Base-by-base conservation (phyloP, 2,888 invertebrate species). In the Drosophila falleni region DNA sequence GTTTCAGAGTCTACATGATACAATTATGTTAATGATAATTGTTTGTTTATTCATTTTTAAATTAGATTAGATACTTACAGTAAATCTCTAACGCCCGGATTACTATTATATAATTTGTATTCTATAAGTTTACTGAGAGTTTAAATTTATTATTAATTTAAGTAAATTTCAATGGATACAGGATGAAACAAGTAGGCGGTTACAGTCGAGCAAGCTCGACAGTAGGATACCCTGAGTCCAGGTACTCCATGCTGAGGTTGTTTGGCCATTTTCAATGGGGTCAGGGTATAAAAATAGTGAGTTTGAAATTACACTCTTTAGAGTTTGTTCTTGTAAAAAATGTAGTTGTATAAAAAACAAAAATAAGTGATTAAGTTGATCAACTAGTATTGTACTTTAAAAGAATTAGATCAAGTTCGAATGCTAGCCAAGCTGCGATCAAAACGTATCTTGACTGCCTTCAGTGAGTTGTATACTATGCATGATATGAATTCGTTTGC, bases 351-450 rank as follows among this genome's bases (percentile, higher is more conserved):
- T 46, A 54, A 54, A 39, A 44, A 55, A 23, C 37, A 63, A 29
- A 66, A 50, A 50, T 53, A 68, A 61, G 46, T 23, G 4, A 23
- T 23, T 64, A 44, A 62, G 47, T 49, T 37, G 61, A 70, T 55
- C 68, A 65, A 77, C 79, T 83, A 64, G 69, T 70, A 69, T 69
- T 72, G 70, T 69, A 60, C 65, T 76, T 67, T 47, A 54, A 51
- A 46, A 68, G 70, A 86, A 86, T 87, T 75, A 51, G 85, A 81
- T 86, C 85, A 86, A 86, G 85, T 87, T 87, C 85, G 83, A 59
- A 51, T 35, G 47, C 29, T 62, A 46, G 16, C 19, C 56, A 46
- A 42, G 59, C n/a, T 56, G 51, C 50, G 29, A 49, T 49, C 29
- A 4, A 46, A 44, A 56, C 39, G 33, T 51, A 58, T 65, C 56